Evolutionary conservation across 2,888 invertebrate species (phyloP), one percentile per base, ranked within the genome.

Genomic region (Zeuzera pyrina): DNA sequence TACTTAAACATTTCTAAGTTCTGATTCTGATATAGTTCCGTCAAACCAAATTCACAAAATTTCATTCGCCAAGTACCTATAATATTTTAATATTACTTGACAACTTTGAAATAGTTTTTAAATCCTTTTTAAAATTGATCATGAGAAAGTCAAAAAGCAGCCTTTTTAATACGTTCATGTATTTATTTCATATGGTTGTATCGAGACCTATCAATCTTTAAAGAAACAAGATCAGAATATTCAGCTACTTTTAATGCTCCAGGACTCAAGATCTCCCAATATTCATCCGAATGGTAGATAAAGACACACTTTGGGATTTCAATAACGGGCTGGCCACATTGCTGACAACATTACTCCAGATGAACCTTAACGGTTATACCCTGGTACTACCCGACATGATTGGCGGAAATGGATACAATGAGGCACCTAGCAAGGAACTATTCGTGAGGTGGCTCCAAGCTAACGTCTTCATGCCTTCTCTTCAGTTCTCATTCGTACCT

Each of bases 401-500:
- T 29, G 91, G 89, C 1, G 90, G 90, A 1, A 90, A 89, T 43
- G 88, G 87, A 0, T 89, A 89, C 59, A 78, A 84, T 27, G 85
- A 74, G 16, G 55, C 53, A 0, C 81, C 87, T 0, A 78, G 79
- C 38, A 87, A 87, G 47, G 90, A 90, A 55, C 65, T 91, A 38
- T 91, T 89, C 54, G 84, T 93, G 15, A 79, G 94, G 29, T 94
- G 94, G 94, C 71, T 91, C 19, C 90, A 93, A 56, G 88, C 91
- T 0, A 91, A 90, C 38, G 86, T 88, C 1, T 92, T 93, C 55
- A 90, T 95, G 88, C 93, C 94, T 0, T 71, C 87, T 0, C 76
- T 94, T 51, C 93, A 94, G 68, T 92, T 91, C 59, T 93, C 94
- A 1, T 88, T 89, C 45, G 87, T 89, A 3, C 94, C 94, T 0